A percentile compares a stretch with the other conserved stretches of the same genome.
Conservation (phyloP, 92 coral and sea anemone species). For the Bergia sp. region DNA sequence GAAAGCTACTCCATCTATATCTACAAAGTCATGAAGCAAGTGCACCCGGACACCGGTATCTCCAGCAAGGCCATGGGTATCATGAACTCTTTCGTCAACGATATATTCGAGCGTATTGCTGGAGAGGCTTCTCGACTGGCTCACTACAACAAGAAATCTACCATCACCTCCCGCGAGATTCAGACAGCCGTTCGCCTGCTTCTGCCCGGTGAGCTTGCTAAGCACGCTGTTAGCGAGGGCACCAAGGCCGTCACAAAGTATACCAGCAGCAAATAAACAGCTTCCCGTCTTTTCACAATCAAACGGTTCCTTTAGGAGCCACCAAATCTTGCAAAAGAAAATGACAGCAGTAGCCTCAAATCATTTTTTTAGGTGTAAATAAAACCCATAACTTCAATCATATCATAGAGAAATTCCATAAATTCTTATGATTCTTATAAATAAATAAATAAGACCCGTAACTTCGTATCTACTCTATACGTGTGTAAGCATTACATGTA, state of each 20-base stretch:
- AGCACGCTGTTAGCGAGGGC: constrained; percentile 29
- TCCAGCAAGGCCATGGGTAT: constrained; percentile 41
- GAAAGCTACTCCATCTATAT: too few species aligned
- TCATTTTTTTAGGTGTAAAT: constrained; percentile 27
- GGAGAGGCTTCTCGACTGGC: constrained; percentile 42
- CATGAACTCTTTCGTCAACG: constrained; percentile 46
- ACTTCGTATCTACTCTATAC: background rate
- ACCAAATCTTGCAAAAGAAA: constrained; percentile 58
- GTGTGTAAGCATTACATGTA: constrained; percentile 23
- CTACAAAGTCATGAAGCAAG: constrained; percentile 42
- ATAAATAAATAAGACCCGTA: constrained; percentile 8
- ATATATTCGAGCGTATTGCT: constrained; percentile 41
- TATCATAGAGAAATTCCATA: constrained; percentile 10
- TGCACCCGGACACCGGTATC: constrained; percentile 39
- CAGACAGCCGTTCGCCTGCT: too few species aligned
- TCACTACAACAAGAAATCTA: constrained; percentile 50
- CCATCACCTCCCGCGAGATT: too few species aligned
- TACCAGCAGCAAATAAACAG: constrained; percentile 38
- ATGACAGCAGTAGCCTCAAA: constrained; percentile 31
- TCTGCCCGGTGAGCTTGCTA: constrained; percentile 87
- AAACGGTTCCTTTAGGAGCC: constrained; percentile 75
- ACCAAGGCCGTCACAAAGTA: too few species aligned
- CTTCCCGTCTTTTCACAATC: constrained; percentile 32
- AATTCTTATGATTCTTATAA: constrained; percentile 24
- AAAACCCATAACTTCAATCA: constrained; percentile 42